Evolutionary conservation across 2,888 invertebrate species (phyloP), one percentile per base, ranked within the genome.

Genomic region (Lasius platythorax): DNA sequence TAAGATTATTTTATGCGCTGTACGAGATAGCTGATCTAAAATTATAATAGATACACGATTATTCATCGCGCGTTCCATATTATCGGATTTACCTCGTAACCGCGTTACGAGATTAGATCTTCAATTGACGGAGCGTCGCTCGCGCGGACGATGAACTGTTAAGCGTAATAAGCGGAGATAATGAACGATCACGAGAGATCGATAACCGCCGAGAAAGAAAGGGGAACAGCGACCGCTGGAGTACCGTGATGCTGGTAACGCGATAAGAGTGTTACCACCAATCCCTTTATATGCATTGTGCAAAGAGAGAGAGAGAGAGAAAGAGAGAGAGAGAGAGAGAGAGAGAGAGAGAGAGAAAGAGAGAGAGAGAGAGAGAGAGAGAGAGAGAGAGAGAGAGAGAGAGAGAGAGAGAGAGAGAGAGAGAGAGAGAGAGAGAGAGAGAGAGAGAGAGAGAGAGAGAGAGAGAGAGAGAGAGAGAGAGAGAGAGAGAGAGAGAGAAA

Each of bases 11-110:
- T 12, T 15, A 18, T 23, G n/a, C 9, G 33, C 33, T n/a, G 8
- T 37, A 40, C 4, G 37, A 23, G 63, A 43, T 43, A 12, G 40
- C 53, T 5, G n/a, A 23, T 78, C 15, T 43, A 76, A 53, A 53
- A 76, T 76, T 76, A 76, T 40, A 23, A 5, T 37, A 68, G 56
- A 46, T 18, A 15, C 46, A 30, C 37, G 37, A 43, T 68, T 58
- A n/a, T 76, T 76, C 40, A 67, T 30, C 58, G n/a, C 58, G 37
- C 46, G 46, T 37, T 46, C 58, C 33, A 30, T 43, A 40, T 18
- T 63, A 73, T 81, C 58, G 79, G 61, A 73, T 81, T 81, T 43
- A 73, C 73, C 33, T 18, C 46, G 73, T 81, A 61, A 73, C 61
- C 73, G 79, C 58, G 61, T 81, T 72, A 70, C 72, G 46, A 43